Base-by-base conservation (phyloP, 2,888 invertebrate genomes). In the Gisinianus flammeolus region DNA sequence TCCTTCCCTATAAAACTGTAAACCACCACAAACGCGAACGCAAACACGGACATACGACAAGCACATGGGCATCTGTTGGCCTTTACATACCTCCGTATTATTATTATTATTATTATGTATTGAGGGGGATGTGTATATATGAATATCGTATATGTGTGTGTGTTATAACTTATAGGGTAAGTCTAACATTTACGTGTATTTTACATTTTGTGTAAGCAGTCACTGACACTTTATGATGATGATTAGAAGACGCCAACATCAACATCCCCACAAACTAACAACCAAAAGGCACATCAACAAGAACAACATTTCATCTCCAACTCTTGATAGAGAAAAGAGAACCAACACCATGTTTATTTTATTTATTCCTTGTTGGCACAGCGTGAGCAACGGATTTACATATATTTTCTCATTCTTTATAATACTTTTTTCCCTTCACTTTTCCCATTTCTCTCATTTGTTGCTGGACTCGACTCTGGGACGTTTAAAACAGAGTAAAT, bases 381-480 rank as follows among this genome's bases (percentile, higher is more conserved):
- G 82, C 83, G 82, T 83, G 83, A 83, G 81, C 54, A 74, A 72
- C 54, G 80, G 82, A 83, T 83, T 83, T 82, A 79, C 79, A 78
- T 78, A 78, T 58, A 62, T 64, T 68, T 33, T 58, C 22, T 62
- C 64, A 73, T 58, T 28, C 54, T 54, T 54, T 35, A 54, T 24
- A 19, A 54, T 70, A 16, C 24, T 33, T 35, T 33, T 44, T 6
- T 19, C 19, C 44, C 19, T 12, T 44, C 19, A 2, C 8, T 44
- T 6, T 2, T 44, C 19, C 44, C 44, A 4, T 44, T 44, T 16
- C 19, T 44, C 19, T 44, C 12, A 44, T 19, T 44, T 44, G 16
- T 19, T 44, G 16, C 44, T 44, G 44, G 44, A 44, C 19, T 44
- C 19, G 12, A 44, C 44, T 44, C n/a, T 44, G 2, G 44, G 2